Base-by-base conservation (phyloP, 1,140 invertebrate species). In the Aleiodes sp. region DNA sequence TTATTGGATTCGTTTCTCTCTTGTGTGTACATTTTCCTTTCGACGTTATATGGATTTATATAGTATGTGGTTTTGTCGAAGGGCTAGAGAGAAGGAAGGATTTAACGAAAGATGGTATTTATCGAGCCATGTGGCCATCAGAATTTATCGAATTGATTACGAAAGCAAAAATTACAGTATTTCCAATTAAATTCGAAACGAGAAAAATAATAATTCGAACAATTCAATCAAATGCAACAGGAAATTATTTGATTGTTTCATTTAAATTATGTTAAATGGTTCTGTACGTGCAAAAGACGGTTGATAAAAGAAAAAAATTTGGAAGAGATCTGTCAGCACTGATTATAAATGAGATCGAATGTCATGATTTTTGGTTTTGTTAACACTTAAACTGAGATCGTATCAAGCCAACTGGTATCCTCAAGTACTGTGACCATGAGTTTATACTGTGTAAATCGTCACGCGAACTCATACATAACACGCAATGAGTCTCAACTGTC, bases 251-350 rank as follows among this genome's bases (percentile, higher is more conserved):
- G 57, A 66, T 66, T 56, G 46, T 9, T 14, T 1, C 46, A 26
- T 3, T 52, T 52, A 4, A 57, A 31, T 9, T 28, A 26, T 39
- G 33, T 28, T 29, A 26, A 66, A 59, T 33, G 37, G 26, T 16
- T 21, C 16, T 37, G 19, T 63, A 52, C 39, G 41, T 21, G 31
- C 46, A 24, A 16, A 52, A 52, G 39, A 8, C 10, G n/a, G n/a
- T n/a, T n/a, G n/a, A n/a, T n/a, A n/a, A 56, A 37, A 63, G 56
- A 60, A 63, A 63, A 63, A 69, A 69, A 69, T 69, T 69, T 56
- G 60, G 43, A 61, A 57, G 19, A 52, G 67, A 69, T 69, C 56
- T 69, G 67, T 69, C 66, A 68, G 66, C 57, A 46, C 52, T 69
- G 61, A 69, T 69, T 69, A 56, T 16, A 26, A 33, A 46, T 41